Base-by-base conservation (phyloP, 2,888 invertebrate genomes). In the Trissonchulus sp. region DNA sequence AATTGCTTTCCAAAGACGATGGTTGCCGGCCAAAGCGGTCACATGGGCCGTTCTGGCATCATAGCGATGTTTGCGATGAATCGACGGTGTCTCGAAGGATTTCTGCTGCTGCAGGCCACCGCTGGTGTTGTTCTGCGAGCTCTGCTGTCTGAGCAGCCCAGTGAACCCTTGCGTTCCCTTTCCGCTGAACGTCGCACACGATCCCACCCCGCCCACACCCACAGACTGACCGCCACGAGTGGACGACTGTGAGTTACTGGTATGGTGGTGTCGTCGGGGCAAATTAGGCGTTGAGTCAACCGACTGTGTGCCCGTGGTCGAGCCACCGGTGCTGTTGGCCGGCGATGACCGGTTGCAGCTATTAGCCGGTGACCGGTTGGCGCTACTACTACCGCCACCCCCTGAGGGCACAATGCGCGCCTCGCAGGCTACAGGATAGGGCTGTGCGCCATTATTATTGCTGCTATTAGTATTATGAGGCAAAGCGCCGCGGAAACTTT, bases 221-320 rank as follows among this genome's bases (percentile, higher is more conserved):
- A 8, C 48, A 48, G 8, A 15, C 8, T 23, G 8, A 8, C 48
- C 48, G 48, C 48, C 48, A 8, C 48, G 8, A 23, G 48, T 48
- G 23, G 48, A 48, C 8, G 48, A 15, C 48, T 48, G 48, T n/a
- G n/a, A n/a, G n/a, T n/a, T n/a, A n/a, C n/a, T n/a, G n/a, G n/a
- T n/a, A n/a, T n/a, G n/a, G n/a, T n/a, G n/a, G 23, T 23, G 23
- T 23, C 65, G 65, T 8, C 65, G 65, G n/a, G 15, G 3, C 15
- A 63, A 28, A 63, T 28, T 63, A 68, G 90, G 90, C 36, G 90
- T 90, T 79, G 90, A 90, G 81, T 90, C 90, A 77, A 90, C 90
- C 1, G 90, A 90, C 81, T 80, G 75, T 77, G 78, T 77, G 62
- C 79, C 79, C n/a, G n/a, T n/a, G n/a, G n/a, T n/a, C n/a, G n/a